phyloP scores from a whole-genome alignment of 1,140 invertebrate species.

The silkworm (Bombyx mori) region DNA sequence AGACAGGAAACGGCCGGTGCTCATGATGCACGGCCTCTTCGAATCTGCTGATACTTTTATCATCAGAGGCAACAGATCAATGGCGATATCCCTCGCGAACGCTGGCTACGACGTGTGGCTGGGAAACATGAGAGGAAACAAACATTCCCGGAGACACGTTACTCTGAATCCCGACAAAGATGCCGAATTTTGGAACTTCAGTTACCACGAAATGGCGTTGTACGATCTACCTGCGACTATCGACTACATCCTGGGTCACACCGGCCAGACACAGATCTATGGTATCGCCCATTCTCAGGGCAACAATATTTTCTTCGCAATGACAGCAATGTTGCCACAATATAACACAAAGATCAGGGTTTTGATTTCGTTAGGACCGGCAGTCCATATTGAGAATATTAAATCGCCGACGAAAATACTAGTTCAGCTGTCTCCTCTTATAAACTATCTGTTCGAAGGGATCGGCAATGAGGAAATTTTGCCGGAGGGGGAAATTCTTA shows the following conservation, averaged over 20 bases:
- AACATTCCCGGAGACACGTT: slow-evolving; percentile 74
- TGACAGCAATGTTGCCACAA: slow-evolving; percentile 50
- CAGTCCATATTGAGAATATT: slow-evolving; percentile 20
- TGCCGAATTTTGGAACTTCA: slow-evolving; percentile 68
- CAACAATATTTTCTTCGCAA: slow-evolving; percentile 70
- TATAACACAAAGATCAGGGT: slow-evolving; percentile 65
- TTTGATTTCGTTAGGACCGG: slow-evolving; percentile 24
- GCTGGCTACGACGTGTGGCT: slow-evolving; percentile 78
- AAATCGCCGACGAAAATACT: slow-evolving; percentile 3
- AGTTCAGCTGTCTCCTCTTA: not conserved
- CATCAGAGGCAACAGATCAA: slow-evolving; percentile 63
- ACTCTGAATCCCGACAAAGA: slow-evolving; percentile 53
- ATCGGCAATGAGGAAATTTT: slow-evolving; percentile 3
- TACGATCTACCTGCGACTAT: slow-evolving; percentile 73
- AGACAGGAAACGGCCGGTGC: slow-evolving; percentile 41
- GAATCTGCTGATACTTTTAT: slow-evolving; percentile 76
- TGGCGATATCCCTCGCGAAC: slow-evolving; percentile 60
- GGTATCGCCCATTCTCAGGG: slow-evolving; percentile 78
- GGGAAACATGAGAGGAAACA: slow-evolving; percentile 79
- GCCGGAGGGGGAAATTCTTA: too few species aligned
- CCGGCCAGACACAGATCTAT: slow-evolving; percentile 67
- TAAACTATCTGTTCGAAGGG: not conserved
- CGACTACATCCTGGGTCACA: slow-evolving; percentile 67
- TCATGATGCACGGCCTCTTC: slow-evolving; percentile 80
- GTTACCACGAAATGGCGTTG: slow-evolving; percentile 76